Base-by-base conservation (phyloP, 2,888 invertebrate genomes). In the Brenthis ino region DNA sequence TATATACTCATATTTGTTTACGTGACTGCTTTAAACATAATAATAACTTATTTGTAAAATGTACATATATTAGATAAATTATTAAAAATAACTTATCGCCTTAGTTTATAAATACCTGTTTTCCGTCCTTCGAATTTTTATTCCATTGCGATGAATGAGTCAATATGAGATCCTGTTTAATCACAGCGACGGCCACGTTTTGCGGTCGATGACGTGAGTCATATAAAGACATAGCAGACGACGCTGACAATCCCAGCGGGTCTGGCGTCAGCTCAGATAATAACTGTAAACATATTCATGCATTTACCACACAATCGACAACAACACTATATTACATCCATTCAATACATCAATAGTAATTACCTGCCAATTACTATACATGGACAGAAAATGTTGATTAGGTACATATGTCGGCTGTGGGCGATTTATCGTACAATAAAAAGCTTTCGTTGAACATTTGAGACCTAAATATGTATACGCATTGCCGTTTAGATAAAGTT, bases 291-390 rank as follows among this genome's bases (percentile, higher is more conserved):
- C 76, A 88, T 77, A 81, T 75, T 76, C 71, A 81, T 74, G 74
- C 79, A 79, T 82, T 79, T 82, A 81, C 77, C 73, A 77, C 70
- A 76, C 72, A 78, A 75, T 71, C 74, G 57, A 74, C 71, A 75
- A 74, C 65, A 73, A 64, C 47, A 63, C 67, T 70, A 58, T 64
- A 64, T 64, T n/a, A 53, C 56, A 54, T 61, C 47, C 51, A 70
- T 72, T 72, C 67, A 69, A 61, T 47, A 64, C n/a, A 47, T 68
- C 11, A 64, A 71, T 68, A 70, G 78, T 77, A 80, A 78, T 93
- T 83, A 96, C 96, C 93, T 96, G 96, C 97, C 99, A 99, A 85
- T 98, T 98, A 65, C 98, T 98, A 85, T 99, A 99, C 99, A 99
- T 99, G 55, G 98, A 99, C 65, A 99, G 90, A 78, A 96, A 97